These are phyloP conservation scores for Nothoprocta pentlandii DNA, from an alignment of 2,113 vertebrate genomes.

Conservation along the genomic window DNA sequence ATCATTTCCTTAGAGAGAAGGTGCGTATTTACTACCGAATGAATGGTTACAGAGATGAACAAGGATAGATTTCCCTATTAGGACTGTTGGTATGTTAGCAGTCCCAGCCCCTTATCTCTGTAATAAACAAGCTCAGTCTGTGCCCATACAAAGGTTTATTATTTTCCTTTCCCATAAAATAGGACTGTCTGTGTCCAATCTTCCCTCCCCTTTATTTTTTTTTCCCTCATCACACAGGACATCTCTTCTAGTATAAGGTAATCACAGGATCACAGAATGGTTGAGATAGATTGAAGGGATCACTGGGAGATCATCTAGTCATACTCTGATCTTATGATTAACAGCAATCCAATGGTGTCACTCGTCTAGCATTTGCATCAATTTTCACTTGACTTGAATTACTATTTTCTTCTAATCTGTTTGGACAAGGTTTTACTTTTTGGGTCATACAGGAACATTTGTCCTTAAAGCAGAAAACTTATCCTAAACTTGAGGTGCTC, in stretches of 20 bases:
- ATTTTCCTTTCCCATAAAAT: background rate
- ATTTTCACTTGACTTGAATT: background rate
- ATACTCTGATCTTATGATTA: background rate
- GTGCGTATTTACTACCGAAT: background rate
- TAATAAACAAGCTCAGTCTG: background rate
- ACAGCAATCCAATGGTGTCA: background rate
- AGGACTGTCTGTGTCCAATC: background rate
- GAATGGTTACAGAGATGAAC: accelerated
- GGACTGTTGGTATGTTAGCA: background rate
- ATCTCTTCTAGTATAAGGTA: background rate
- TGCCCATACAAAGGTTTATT: background rate
- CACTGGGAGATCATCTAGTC: background rate
- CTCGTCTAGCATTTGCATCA: background rate
- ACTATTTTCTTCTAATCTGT: background rate
- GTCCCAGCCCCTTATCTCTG: background rate
- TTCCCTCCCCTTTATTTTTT: too few species aligned
- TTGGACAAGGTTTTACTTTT: background rate
- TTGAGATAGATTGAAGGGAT: too few species aligned
- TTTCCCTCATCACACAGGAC: background rate
- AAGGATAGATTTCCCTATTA: background rate
- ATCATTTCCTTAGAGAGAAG: background rate
- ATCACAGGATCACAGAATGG: too few species aligned
- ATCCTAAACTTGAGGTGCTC: background rate
- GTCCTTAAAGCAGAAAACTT: background rate
- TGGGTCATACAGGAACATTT: background rate